Percentiles rank a stretch among this genome's conserved stretches.
Evolutionary conservation across 2,797 vertebrate genomes (phyloP).

Genomic region (Pteropus rufus): DNA sequence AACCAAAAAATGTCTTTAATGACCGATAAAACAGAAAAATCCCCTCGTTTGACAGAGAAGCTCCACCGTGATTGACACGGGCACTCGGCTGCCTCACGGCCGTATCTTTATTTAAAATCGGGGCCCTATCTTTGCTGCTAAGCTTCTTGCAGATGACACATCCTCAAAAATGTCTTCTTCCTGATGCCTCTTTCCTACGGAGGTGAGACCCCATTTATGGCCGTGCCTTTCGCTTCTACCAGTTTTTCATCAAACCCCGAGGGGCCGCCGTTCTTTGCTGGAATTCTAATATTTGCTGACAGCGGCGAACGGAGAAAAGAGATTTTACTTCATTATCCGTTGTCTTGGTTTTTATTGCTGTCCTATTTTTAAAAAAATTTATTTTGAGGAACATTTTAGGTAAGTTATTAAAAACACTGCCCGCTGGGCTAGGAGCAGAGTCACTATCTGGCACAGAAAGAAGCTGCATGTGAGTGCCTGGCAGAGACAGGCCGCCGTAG

Average conservation of each 20-base stretch:
- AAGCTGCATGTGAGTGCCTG: conserved; percentile 64
- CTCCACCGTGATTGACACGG: fast-evolving
- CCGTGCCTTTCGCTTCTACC: conserved; percentile 61
- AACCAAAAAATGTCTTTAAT: background rate
- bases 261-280: conserved; percentile 61
- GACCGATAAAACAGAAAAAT: background rate
- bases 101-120: conserved; percentile 51
- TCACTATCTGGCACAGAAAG: conserved; percentile 64
- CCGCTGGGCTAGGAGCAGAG: conserved; percentile 70
- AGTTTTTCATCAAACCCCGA: conserved; percentile 66
- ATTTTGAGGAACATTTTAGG: conserved; percentile 66
- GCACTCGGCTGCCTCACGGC: conserved; percentile 15
- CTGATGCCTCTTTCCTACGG: background rate
- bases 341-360: conserved; percentile 74
- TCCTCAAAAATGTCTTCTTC: conserved; percentile 56
- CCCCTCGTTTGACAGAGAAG: background rate
- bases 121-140: conserved; percentile 61
- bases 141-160: conserved; percentile 5
- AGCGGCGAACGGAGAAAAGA: conserved; percentile 75
- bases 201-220: conserved; percentile 64
- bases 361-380: conserved; percentile 45
- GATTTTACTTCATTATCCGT: conserved; percentile 77
- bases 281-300: conserved; percentile 76
- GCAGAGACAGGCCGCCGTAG: conserved; percentile 34
- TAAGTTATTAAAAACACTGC: conserved; percentile 77